Conservation (phyloP, 1,140 invertebrate genomes). For the Nasonia giraulti region DNA sequence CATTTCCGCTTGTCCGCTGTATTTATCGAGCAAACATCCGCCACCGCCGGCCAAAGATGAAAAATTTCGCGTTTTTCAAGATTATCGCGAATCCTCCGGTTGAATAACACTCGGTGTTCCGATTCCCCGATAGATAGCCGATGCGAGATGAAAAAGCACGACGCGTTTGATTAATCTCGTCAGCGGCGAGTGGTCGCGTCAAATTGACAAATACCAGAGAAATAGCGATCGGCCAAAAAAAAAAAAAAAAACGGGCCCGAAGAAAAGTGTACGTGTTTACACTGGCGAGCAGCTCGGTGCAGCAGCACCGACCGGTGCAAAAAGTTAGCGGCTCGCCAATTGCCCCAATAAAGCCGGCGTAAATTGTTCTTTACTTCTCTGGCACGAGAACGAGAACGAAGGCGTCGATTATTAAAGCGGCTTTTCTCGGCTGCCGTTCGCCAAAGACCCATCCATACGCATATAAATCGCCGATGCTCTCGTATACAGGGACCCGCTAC, state of each 20-base stretch:
- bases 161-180: not conserved
- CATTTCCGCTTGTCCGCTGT: not conserved
- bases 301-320: not conserved
- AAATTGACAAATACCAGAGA: slow-evolving; percentile 34
- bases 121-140: no score
- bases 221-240: not conserved
- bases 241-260: not conserved
- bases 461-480: not conserved
- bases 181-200: not conserved
- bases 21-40: not conserved
- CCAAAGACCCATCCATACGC: not conserved
- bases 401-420: not conserved
- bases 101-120: no score
- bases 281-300: not conserved
- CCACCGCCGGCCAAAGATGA: no score
- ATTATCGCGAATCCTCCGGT: no score
- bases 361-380: not conserved
- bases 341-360: not conserved
- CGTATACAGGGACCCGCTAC: not conserved
- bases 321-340: not conserved
- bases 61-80: no score
- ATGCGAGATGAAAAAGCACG: no score
- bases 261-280: not conserved
- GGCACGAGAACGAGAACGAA: not conserved
- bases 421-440: not conserved